A percentile compares a stretch with the other conserved stretches of the same genome.
phyloP scores from a whole-genome alignment of 2,113 vertebrate genomes.

The Corydoras maculifer region DNA sequence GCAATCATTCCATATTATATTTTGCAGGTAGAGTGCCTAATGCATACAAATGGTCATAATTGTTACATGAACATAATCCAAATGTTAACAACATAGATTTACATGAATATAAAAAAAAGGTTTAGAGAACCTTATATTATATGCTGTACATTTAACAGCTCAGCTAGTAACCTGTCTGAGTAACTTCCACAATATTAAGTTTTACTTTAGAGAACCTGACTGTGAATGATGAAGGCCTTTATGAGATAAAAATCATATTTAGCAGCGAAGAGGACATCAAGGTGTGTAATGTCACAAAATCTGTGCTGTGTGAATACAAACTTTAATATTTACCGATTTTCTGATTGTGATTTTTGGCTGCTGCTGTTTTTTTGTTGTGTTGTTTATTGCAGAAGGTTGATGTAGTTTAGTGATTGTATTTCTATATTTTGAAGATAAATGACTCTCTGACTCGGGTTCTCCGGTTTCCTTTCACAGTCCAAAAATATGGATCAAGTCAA shows the following conservation, averaged over 20 bases:
- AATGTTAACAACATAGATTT: neutral
- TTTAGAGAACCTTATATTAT: neutral
- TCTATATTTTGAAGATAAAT: neutral
- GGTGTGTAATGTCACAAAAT: constrained; percentile 4
- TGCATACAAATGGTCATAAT: neutral
- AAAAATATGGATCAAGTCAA: no score
- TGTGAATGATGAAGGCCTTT: constrained; percentile 35
- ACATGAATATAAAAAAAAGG: neutral
- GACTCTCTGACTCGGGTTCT: no score
- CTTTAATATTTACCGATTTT: neutral
- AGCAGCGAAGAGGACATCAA: neutral
- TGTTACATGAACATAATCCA: neutral
- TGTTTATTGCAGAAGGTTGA: neutral
- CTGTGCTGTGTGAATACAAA: constrained; percentile 29
- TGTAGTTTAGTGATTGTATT: neutral
- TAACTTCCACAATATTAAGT: neutral
- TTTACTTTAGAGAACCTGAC: constrained; percentile 33
- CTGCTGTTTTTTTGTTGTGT: no score
- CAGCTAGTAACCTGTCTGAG: neutral
- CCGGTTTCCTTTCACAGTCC: no score
- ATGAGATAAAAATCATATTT: neutral
- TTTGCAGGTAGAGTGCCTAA: no score
- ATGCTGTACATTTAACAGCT: no score
- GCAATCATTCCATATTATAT: no score
- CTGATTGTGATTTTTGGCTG: neutral